Percentiles rank a stretch among this genome's conserved stretches.
These are phyloP conservation scores for Phoebastria nigripes DNA, from an alignment of 2,797 vertebrate species.

Conservation along the genomic window DNA sequence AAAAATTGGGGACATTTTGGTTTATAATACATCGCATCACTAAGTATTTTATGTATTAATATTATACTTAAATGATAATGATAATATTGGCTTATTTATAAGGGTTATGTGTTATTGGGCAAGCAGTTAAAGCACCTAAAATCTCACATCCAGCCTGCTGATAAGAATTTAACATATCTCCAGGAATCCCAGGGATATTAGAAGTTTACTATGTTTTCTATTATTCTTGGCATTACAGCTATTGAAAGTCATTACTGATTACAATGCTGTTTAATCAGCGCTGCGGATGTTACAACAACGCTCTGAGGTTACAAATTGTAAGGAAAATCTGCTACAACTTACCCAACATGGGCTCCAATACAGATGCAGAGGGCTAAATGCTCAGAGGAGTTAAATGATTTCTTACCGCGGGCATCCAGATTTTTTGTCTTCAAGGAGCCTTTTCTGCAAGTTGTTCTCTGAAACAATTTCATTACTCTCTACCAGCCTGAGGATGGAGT, in stretches of 20 bases:
- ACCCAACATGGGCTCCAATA: not conserved
- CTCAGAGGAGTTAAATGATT: not conserved
- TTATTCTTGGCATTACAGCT: not conserved
- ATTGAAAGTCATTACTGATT: not conserved
- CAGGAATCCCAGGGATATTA: not conserved
- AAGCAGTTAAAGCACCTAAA: not conserved
- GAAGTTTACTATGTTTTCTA: not conserved
- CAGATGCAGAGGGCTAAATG: not conserved
- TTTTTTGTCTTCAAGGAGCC: not conserved
- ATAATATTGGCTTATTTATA: not conserved
- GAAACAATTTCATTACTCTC: conserved; percentile 81
- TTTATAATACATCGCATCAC: not conserved
- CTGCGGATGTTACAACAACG: not conserved
- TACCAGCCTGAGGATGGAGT: conserved; percentile 86
- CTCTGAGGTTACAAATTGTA: not conserved
- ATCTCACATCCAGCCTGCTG: not conserved
- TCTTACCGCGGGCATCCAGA: not conserved
- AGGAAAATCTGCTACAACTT: not conserved
- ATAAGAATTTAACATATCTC: not conserved
- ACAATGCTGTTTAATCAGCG: not conserved
- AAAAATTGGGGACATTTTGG: not conserved
- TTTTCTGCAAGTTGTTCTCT: conserved; percentile 68
- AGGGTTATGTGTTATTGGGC: not conserved
- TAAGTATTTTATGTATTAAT: not conserved
- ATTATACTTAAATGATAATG: not conserved